Conservation (phyloP, 2,113 vertebrate species). For the Triplophysa siluroides region DNA sequence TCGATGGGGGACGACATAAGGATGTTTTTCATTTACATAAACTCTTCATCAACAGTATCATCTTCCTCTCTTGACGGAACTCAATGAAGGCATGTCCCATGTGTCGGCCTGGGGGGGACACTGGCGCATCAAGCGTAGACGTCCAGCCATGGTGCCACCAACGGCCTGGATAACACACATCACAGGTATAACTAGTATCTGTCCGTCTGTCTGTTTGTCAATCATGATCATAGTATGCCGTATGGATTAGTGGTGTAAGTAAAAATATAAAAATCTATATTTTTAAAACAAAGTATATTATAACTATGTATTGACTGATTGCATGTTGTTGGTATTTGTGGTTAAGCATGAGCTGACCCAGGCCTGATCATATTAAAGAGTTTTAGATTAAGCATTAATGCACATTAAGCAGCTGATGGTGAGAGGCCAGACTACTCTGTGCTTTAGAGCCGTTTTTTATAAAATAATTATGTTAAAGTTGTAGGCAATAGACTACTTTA, state of each 20-base stretch:
- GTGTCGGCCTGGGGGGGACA: slow-evolving; percentile 50
- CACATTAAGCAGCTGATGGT: neutral
- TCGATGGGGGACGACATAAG: neutral
- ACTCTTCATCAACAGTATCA: slow-evolving; percentile 1
- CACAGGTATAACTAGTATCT: slow-evolving; percentile 51
- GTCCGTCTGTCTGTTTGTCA: neutral
- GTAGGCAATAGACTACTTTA: no score
- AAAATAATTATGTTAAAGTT: no score
- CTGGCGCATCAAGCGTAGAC: slow-evolving; percentile 50
- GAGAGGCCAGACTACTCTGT: neutral
- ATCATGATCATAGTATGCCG: no score
- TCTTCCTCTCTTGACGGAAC: slow-evolving; percentile 16
- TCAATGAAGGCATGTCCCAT: slow-evolving; percentile 57
- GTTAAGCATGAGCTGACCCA: neutral
- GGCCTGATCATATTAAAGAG: slow-evolving; percentile 30
- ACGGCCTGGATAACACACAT: slow-evolving; percentile 63
- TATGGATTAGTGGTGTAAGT: no score
- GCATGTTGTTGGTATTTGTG: slow-evolving; percentile 1
- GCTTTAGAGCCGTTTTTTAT: no score
- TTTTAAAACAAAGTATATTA: neutral
- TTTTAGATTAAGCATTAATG: slow-evolving; percentile 1
- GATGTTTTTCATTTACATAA: neutral
- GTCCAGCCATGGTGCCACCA: slow-evolving; percentile 47
- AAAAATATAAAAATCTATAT: no score
- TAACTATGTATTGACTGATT: neutral